Conservation (phyloP, 2,113 vertebrate genomes). For the Xenotilapia longispinis region DNA sequence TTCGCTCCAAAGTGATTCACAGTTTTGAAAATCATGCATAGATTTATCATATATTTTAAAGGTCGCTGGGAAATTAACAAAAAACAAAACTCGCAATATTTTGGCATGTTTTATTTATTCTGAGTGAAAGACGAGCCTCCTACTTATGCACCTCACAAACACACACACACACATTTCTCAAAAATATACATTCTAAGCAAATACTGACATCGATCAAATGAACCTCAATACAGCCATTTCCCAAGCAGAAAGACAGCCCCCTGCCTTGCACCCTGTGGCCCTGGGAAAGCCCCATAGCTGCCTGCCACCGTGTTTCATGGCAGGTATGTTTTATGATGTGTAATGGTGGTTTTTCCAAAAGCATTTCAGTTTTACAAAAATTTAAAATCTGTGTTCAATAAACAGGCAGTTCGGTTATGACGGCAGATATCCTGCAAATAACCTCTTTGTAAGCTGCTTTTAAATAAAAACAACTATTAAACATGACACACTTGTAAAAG, state of each 20-base stretch:
- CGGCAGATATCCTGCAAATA: neutral
- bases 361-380: neutral
- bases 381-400: neutral
- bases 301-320: neutral
- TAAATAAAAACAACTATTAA: neutral
- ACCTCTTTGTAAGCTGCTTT: neutral
- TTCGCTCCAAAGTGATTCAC: neutral
- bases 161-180: neutral
- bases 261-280: neutral
- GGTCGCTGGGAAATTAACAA: neutral
- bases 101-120: constrained; percentile 11
- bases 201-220: constrained; percentile 11
- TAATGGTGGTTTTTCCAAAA: neutral
- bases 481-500: neutral
- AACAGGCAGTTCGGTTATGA: neutral
- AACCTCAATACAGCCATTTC: neutral
- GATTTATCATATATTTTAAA: neutral
- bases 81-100: neutral
- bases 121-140: neutral
- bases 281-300: neutral
- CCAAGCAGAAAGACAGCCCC: neutral
- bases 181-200: neutral
- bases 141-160: neutral
- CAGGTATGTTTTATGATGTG: neutral
- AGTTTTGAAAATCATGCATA: neutral